Base-by-base conservation (phyloP, 2,888 invertebrate species). In the Cephus runcator region DNA sequence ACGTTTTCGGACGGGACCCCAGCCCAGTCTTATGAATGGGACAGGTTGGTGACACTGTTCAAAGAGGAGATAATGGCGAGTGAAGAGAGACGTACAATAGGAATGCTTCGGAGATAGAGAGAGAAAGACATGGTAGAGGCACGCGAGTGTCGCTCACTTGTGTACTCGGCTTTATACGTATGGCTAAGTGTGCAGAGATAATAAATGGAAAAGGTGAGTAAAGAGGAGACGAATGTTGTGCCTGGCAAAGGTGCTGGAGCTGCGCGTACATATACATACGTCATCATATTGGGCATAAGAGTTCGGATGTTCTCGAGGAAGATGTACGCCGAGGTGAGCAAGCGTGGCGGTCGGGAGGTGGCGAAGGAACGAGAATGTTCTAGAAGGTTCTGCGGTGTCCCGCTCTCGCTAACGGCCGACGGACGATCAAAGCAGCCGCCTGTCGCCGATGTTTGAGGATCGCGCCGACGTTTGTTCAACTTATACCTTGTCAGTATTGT, bases 401-500 rank as follows among this genome's bases (percentile, higher is more conserved):
- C 34, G 23, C 6, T 23, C 23, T 4, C 33, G 71, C 71, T 34
- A 31, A 75, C 74, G 74, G 23, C 35, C 74, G 74, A 56, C 56
- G 71, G 73, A 76, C 75, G 76, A 88, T 89, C 87, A 89, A 88
- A 89, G 86, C 81, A 82, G 81, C 76, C 88, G 89, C 88, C 89
- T 82, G 87, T 89, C 88, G 89, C 87, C 89, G 83, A 87, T 89
- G 87, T 90, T 90, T 90, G 90, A 90, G 85, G 87, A 89, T 89
- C 88, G 89, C 86, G 85, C 86, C 87, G 87, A 86, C 89, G 87
- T 90, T 90, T 90, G 89, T 85, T 85, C 83, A 88, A 88, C 88
- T 90, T 90, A 89, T 89, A 89, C 88, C 87, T 89, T 89, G 89
- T 90, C 88, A 90, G 89, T 86, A 88, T 84, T 87, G 90, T 88